Percentiles rank a stretch among this genome's conserved stretches.
Conservation (phyloP, 2,797 vertebrate species). For the Falco berigora region DNA sequence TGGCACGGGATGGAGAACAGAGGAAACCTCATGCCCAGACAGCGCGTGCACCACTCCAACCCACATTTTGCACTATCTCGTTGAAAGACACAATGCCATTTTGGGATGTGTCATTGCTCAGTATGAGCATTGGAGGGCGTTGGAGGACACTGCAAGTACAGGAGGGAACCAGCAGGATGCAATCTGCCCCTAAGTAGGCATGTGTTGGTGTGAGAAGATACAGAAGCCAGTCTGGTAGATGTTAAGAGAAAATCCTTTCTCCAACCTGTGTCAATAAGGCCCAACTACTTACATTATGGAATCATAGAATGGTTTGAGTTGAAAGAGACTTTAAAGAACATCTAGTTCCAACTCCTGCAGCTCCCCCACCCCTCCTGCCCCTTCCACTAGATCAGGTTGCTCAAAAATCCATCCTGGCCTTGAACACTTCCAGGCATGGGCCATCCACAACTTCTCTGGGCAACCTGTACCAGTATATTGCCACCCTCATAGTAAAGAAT, state of each 20-base stretch:
- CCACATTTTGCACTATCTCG: neutral
- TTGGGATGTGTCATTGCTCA: neutral
- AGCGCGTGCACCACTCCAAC: accelerated
- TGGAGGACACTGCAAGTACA: neutral
- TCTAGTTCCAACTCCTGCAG: too few species aligned
- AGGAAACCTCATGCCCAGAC: neutral
- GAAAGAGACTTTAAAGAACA: neutral
- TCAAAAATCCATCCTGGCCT: too few species aligned
- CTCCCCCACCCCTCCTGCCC: too few species aligned
- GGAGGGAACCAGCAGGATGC: neutral
- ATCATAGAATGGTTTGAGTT: neutral
- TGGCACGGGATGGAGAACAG: neutral
- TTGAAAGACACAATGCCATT: neutral
- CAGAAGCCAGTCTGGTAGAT: neutral
- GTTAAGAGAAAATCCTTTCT: neutral
- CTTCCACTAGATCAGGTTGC: too few species aligned
- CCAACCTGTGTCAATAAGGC: neutral
- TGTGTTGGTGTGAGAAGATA: neutral
- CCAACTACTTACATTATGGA: neutral
- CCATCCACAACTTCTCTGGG: neutral
- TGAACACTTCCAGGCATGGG: too few species aligned
- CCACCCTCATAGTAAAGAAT: neutral
- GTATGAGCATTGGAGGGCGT: neutral
- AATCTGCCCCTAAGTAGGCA: neutral
- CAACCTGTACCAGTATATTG: neutral